phyloP scores from a whole-genome alignment of 92 coral and sea anemone species.

The Diadumene lineata region DNA sequence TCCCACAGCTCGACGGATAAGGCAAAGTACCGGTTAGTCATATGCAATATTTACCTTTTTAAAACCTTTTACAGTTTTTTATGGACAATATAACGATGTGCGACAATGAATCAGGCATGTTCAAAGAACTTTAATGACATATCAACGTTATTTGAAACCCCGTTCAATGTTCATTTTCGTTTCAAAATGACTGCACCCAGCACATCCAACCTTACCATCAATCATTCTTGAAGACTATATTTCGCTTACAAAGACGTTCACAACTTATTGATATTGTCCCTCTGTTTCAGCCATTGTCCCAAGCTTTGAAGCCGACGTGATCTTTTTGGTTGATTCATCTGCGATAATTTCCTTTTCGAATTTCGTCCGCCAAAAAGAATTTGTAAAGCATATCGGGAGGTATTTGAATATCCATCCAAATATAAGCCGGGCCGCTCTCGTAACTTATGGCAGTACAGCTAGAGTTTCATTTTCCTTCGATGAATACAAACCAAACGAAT shows the following conservation, averaged over 20 bases:
- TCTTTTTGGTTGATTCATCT: conserved; percentile 65
- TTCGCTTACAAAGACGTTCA: no score
- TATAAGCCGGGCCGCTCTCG: conserved; percentile 53
- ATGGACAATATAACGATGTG: no score
- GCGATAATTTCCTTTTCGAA: conserved; percentile 37
- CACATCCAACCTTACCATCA: no score
- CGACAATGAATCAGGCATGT: no score
- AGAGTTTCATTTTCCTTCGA: conserved; percentile 28
- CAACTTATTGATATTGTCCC: background rate
- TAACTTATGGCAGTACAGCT: conserved; percentile 37
- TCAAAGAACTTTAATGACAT: no score
- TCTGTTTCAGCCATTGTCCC: conserved; percentile 27
- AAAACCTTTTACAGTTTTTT: no score
- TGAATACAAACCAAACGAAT: conserved; percentile 19
- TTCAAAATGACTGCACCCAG: no score
- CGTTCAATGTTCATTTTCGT: no score
- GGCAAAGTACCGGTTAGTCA: conserved; percentile 29
- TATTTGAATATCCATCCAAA: conserved; percentile 26
- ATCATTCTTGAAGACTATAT: no score
- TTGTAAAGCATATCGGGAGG: conserved; percentile 39
- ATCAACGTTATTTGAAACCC: no score
- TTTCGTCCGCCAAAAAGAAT: conserved; percentile 45
- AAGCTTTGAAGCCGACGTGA: conserved; percentile 44
- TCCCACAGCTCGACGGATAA: conserved; percentile 31
- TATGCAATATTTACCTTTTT: no score